Evolutionary conservation across 2,797 vertebrate species (phyloP), one percentile per base, ranked within the genome.

Genomic region (Caiman crocodilus): DNA sequence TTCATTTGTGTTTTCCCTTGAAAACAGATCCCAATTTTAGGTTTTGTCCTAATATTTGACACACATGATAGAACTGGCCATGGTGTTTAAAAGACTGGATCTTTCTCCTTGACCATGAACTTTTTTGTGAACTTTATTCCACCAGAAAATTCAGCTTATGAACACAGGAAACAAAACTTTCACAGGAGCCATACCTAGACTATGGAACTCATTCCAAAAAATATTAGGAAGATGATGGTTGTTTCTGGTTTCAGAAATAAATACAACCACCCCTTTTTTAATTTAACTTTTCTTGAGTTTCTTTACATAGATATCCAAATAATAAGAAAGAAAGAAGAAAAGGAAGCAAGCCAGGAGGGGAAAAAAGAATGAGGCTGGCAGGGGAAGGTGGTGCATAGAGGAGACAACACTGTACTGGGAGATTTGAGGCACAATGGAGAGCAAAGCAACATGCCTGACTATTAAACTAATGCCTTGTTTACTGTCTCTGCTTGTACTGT

Each of bases 401-500:
- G 42, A 50, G 42, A 50, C 42, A 50, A 50, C 42, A 50, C 42
- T 50, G 42, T 50, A 3, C 42, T 3, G 42, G 42, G 42, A 50
- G 42, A 50, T 50, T 50, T 9, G 42, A 50, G 42, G 42, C 42
- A 50, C 42, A 50, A 50, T 9, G 42, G 42, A 50, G 42, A 50
- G 9, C 42, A 50, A 50, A 50, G 42, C 42, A 50, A 50, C 5
- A 55, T 75, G 59, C 5, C 1, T 84, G 90, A 79, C 67, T 83
- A 50, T 60, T 93, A 76, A 88, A 9, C 2, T 61, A 61, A 78
- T 84, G 82, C 9, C 20, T 92, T 85, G 6, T 88, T 88, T 92
- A 83, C 50, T 92, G 83, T 71, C 88, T 84, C 88, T 88, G 92
- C 86, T 96, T 87, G n/a, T 93, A 86, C 94, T 93, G 94, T 79